Conservation (phyloP, 2,888 invertebrate species). For the Blastobasis adustella region DNA sequence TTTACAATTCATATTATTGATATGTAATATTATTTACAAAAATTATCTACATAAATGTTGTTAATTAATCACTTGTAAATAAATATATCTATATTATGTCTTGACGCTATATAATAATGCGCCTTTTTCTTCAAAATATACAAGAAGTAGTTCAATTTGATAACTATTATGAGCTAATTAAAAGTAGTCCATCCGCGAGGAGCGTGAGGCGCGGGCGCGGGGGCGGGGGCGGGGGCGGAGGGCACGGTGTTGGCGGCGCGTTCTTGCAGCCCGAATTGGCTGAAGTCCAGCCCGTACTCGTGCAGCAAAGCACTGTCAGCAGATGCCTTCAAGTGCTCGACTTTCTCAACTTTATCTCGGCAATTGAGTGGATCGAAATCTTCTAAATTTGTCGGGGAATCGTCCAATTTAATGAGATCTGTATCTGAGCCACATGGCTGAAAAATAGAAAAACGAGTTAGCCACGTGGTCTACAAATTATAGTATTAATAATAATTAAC, state of each 20-base stretch:
- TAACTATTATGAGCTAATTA: constrained; percentile 33
- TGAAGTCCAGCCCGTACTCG: constrained; percentile 84
- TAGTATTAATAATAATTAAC: background rate
- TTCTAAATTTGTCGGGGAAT: constrained; percentile 57
- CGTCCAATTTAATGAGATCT: constrained; percentile 66
- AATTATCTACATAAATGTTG: background rate
- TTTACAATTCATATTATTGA: constrained; percentile 38
- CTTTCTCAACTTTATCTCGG: constrained; percentile 47
- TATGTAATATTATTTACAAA: constrained; percentile 26
- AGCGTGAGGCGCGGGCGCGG: constrained; percentile 23
- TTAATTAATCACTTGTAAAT: constrained; percentile 11
- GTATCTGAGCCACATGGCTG: constrained; percentile 61
- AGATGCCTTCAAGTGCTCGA: constrained; percentile 50
- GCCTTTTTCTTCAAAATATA: constrained; percentile 30
- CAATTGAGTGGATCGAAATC: constrained; percentile 62
- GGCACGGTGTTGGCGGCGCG: constrained; percentile 29
- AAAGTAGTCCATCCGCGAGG: constrained; percentile 66
- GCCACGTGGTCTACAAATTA: constrained; percentile 19
- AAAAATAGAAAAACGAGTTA: constrained; percentile 49
- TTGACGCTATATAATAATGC: constrained; percentile 23
- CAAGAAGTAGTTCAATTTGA: constrained; percentile 13
- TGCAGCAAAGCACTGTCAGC: constrained; percentile 80
- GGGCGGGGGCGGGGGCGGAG: constrained; percentile 19
- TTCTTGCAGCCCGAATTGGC: constrained; percentile 64
- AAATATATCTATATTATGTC: constrained; percentile 32